These are phyloP conservation scores for Tetramorium simillimum DNA, from an alignment of 1,140 invertebrate genomes.

Conservation along the genomic window DNA sequence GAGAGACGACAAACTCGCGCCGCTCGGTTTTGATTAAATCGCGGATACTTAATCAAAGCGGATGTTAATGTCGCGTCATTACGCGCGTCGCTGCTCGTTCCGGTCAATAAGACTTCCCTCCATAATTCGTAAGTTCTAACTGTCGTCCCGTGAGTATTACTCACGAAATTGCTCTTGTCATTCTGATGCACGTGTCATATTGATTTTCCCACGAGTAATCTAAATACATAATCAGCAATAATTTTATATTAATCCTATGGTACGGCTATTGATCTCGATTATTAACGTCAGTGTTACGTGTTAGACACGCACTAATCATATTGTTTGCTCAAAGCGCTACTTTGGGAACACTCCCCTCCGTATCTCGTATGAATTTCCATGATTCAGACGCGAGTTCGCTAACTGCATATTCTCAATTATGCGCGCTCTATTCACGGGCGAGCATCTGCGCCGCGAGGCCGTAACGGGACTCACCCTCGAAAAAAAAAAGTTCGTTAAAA, in stretches of 20 bases:
- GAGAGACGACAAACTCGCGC: constrained; percentile 47
- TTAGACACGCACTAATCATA: background rate
- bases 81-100: constrained; percentile 11
- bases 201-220: background rate
- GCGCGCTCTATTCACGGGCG: background rate
- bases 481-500: constrained; percentile 55
- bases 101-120: constrained; percentile 21
- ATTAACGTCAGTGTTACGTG: background rate
- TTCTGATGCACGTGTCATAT: background rate
- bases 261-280: background rate
- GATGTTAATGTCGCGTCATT: constrained; percentile 54
- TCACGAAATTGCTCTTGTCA: constrained; percentile 9
- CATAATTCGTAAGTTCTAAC: constrained; percentile 26
- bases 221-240: background rate
- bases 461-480: constrained; percentile 19
- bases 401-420: constrained; percentile 26
- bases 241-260: background rate
- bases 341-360: background rate
- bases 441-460: background rate
- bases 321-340: background rate
- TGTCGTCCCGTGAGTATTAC: background rate
- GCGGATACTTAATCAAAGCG: constrained; percentile 49
- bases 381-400: background rate
- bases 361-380: background rate
- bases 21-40: constrained; percentile 66